phyloP scores from a whole-genome alignment of 2,113 vertebrate species.

The Plectropomus leopardus region DNA sequence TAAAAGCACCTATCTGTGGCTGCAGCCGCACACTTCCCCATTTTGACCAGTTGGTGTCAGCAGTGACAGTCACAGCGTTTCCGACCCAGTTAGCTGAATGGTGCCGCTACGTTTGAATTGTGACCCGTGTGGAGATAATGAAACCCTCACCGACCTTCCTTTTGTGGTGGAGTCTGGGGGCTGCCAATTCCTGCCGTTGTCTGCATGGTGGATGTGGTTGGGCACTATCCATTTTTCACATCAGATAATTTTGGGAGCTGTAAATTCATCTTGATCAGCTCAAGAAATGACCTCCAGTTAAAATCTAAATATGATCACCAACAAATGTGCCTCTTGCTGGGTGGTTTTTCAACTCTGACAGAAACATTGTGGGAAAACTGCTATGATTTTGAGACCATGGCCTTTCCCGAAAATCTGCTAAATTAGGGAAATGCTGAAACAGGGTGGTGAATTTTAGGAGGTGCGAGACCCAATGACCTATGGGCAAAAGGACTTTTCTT shows the following conservation, averaged over 20 bases:
- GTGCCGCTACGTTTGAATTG: constrained; percentile 37
- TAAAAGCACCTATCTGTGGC: not conserved
- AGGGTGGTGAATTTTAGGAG: not conserved
- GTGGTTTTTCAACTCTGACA: not conserved
- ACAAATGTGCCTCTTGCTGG: not conserved
- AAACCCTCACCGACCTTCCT: constrained; percentile 20
- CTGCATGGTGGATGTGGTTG: not conserved
- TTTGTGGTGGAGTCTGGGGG: constrained; percentile 23
- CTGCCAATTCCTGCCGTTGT: constrained; percentile 11
- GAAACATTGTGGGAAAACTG: not conserved
- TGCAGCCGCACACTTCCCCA: not conserved
- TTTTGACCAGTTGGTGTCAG: constrained; percentile 63
- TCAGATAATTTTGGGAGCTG: constrained; percentile 2
- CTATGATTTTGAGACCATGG: not conserved
- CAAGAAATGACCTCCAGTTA: constrained; percentile 21
- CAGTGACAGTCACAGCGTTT: constrained; percentile 4
- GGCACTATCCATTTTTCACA: constrained; percentile 26
- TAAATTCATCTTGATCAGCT: constrained; percentile 24
- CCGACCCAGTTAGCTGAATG: constrained; percentile 41
- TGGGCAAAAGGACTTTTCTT: not conserved
- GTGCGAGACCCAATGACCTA: too few species aligned
- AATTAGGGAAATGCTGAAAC: not conserved
- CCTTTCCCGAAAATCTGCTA: not conserved
- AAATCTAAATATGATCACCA: constrained; percentile 17
- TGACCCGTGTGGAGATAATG: constrained; percentile 41